These are phyloP conservation scores for Littorina saxatilis DNA, from an alignment of 1,140 invertebrate genomes.

Conservation along the genomic window DNA sequence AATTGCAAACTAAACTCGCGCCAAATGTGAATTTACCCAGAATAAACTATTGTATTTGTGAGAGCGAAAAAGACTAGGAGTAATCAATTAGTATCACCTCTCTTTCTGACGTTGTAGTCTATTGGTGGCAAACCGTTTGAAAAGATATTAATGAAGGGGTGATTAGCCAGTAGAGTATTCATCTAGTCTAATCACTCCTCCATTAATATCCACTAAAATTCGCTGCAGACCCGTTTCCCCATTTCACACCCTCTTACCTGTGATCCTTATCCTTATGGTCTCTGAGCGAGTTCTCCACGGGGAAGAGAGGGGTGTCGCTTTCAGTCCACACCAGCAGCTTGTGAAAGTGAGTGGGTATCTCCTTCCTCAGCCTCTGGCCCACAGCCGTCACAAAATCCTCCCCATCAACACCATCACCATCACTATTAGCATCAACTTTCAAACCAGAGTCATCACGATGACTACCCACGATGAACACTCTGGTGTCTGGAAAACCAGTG, in stretches of 20 bases:
- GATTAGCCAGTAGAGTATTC: too few relatives aligned
- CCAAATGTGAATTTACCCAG: too few relatives aligned
- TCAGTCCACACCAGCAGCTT: slow-evolving; percentile 60
- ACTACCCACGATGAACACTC: slow-evolving; percentile 55
- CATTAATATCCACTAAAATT: too few relatives aligned
- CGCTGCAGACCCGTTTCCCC: too few relatives aligned
- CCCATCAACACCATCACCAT: neutral
- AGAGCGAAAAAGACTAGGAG: too few relatives aligned
- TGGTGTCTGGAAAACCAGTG: slow-evolving; percentile 42
- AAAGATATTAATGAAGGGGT: too few relatives aligned
- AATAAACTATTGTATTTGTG: too few relatives aligned
- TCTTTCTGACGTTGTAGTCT: too few relatives aligned
- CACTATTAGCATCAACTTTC: neutral
- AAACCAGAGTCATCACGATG: slow-evolving; percentile 43
- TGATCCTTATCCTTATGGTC: slow-evolving; percentile 50
- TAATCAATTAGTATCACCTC: too few relatives aligned
- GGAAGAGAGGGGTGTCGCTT: slow-evolving; percentile 48
- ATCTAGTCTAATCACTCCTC: too few relatives aligned
- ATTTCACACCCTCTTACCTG: neutral
- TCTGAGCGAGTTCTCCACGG: slow-evolving; percentile 55
- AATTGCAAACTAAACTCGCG: too few relatives aligned
- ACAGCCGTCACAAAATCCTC: slow-evolving; percentile 21
- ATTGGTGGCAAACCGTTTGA: too few relatives aligned
- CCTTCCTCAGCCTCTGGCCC: slow-evolving; percentile 34
- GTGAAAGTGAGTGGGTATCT: slow-evolving; percentile 49